Evolutionary conservation across 2,888 invertebrate species (phyloP).

Genomic region (Lymantria dispar): DNA sequence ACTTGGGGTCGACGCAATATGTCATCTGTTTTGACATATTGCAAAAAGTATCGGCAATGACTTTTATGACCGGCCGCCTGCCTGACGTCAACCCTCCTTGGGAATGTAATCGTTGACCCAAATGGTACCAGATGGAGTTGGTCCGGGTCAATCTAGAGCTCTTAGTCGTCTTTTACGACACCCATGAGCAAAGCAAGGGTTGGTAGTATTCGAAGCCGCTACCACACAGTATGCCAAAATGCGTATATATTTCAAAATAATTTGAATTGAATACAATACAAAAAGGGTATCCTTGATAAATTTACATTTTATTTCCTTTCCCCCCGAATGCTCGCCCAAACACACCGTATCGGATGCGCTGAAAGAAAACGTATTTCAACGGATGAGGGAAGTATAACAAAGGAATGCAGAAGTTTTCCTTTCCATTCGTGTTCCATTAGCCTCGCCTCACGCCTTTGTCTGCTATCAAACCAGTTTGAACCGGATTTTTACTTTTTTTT

Average conservation of each 20-base stretch:
- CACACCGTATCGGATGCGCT: slow-evolving; percentile 31
- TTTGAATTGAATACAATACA: background rate
- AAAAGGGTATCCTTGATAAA: slow-evolving; percentile 30
- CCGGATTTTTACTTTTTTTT: slow-evolving; percentile 28
- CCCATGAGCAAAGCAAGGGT: too few species aligned
- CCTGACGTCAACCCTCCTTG: too few species aligned
- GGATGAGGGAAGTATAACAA: slow-evolving; percentile 40
- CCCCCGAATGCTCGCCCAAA: slow-evolving; percentile 22
- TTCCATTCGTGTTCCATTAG: slow-evolving; percentile 55
- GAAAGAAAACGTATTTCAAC: slow-evolving; percentile 38
- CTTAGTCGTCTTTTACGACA: too few species aligned
- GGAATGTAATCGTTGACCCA: too few species aligned
- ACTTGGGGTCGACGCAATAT: too few species aligned
- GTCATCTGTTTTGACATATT: too few species aligned
- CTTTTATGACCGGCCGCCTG: too few species aligned
- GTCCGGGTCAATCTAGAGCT: too few species aligned
- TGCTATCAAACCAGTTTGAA: slow-evolving; percentile 29
- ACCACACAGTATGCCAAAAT: too few species aligned
- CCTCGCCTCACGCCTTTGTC: slow-evolving; percentile 43
- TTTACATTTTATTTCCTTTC: slow-evolving; percentile 17
- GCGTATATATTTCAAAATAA: background rate
- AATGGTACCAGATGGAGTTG: too few species aligned
- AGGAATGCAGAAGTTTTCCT: slow-evolving; percentile 46
- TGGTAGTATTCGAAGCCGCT: too few species aligned
- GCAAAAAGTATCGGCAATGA: too few species aligned